A percentile compares a stretch with the other conserved stretches of the same genome.
Evolutionary conservation across 2,113 vertebrate species (phyloP).

Genomic region (Phalacrocorax aristotelis): DNA sequence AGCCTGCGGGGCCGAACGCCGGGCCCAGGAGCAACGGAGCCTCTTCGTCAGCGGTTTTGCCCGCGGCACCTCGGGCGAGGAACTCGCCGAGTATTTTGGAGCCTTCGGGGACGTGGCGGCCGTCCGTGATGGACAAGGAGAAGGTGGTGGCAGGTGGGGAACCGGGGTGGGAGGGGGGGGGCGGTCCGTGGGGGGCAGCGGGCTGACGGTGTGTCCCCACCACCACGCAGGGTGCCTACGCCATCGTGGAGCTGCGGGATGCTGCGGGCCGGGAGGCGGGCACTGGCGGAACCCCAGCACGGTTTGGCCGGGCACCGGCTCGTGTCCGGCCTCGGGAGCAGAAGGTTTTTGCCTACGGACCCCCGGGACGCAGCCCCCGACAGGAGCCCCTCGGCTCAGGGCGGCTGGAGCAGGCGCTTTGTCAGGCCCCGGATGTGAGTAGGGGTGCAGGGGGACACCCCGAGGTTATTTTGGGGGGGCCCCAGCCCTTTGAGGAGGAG

Average conservation of each 20-base stretch:
- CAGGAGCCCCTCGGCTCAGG: conserved; percentile 68
- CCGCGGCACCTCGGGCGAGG: conserved; percentile 72
- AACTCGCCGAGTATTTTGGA: conserved; percentile 81
- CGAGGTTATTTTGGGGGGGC: no score
- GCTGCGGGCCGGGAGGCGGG: no score
- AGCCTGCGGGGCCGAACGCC: conserved; percentile 72
- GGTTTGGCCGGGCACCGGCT: conserved; percentile 76
- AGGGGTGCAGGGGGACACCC: neutral
- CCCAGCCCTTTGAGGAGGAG: no score
- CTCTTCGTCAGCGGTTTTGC: conserved; percentile 89
- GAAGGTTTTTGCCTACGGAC: conserved; percentile 57
- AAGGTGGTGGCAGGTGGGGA: conserved; percentile 69
- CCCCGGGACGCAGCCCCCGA: conserved; percentile 58
- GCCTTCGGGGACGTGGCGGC: conserved; percentile 80
- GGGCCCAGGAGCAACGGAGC: conserved; percentile 83
- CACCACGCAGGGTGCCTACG: no score
- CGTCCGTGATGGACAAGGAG: conserved; percentile 90
- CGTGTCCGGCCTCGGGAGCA: conserved; percentile 79
- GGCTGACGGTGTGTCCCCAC: no score
- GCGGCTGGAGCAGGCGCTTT: conserved; percentile 71
- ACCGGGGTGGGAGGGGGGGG: no score
- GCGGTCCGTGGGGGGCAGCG: no score
- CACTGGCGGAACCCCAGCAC: no score
- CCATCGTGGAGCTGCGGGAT: no score
- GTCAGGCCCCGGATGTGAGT: conserved; percentile 77